A percentile compares a stretch with the other conserved stretches of the same genome.
Conservation (phyloP, 1,140 invertebrate genomes). For the Palaemon carinicauda region DNA sequence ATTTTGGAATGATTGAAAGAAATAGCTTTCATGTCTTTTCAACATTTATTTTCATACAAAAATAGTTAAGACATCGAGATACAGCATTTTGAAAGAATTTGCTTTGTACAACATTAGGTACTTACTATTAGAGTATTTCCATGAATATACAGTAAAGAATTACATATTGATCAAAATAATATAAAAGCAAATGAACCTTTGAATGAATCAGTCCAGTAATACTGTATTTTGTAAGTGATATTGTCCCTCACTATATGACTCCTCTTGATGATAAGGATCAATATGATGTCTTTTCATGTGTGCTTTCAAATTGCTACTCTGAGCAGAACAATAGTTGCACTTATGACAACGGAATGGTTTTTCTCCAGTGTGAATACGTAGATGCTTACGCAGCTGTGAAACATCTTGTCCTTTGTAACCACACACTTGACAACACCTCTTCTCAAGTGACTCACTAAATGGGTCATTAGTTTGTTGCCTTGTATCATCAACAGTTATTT, state of each 20-base stretch:
- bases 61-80: too few species aligned
- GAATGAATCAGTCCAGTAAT: not conserved
- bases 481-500: not conserved
- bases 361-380: conserved; percentile 39
- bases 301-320: conserved; percentile 36
- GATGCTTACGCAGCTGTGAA: conserved; percentile 44
- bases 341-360: conserved; percentile 33
- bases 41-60: too few species aligned
- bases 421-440: conserved; percentile 28
- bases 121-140: too few species aligned
- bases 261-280: not conserved
- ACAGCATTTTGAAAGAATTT: too few species aligned
- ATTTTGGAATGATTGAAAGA: too few species aligned
- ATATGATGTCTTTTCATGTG: conserved; percentile 36
- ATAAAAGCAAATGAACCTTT: too few species aligned
- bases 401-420: conserved; percentile 30
- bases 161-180: too few species aligned
- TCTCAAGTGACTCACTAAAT: not conserved
- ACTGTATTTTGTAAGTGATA: not conserved
- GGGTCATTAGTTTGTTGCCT: not conserved
- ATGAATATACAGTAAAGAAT: too few species aligned
- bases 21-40: too few species aligned
- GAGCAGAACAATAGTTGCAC: conserved; percentile 39
- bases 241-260: not conserved
- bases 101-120: too few species aligned